Evolutionary conservation across 2,888 invertebrate species (phyloP), one percentile per base, ranked within the genome.

Genomic region (Drosophila longiperda): DNA sequence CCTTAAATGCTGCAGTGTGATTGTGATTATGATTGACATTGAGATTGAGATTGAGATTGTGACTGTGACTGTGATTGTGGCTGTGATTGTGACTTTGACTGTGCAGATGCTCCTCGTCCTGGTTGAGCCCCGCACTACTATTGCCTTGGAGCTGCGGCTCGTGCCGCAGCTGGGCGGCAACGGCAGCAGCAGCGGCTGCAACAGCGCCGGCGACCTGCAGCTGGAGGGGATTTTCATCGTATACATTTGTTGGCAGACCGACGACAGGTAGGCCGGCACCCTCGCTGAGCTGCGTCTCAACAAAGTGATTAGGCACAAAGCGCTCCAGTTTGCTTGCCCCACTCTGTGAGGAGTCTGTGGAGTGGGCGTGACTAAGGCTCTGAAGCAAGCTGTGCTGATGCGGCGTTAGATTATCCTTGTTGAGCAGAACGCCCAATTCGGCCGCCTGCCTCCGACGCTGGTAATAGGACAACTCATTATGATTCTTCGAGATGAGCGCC

Each of bases 401-500:
- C 32, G 87, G 90, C 55, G 90, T 89, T 45, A 87, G 64, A 3
- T 73, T 84, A 42, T 90, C 91, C 69, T 93, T 92, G 65, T 89
- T 91, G 4, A 93, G 83, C 23, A 92, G 78, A 7, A 92, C 89
- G 8, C 92, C 89, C 50, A 92, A 73, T 32, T 92, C 92, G 52
- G 92, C 92, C 1, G 91, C 91, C 66, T 93, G 93, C 6, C 92
- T 73, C 5, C 93, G 80, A 0, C 93, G 84, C 67, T 93, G 93
- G 59, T 93, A 93, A 66, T 93, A 93, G 3, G 92, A 92, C 6
- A 93, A 66, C 66, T 93, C 93, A 48, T 92, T 92, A 79, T 91
- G 91, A 64, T 90, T 92, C 69, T 93, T 93, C 0, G 90, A 82
- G 48, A 92, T 90, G 26, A 93, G 73, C 4, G 92, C 91, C 55